A percentile compares a stretch with the other conserved stretches of the same genome.
Evolutionary conservation across 2,113 vertebrate species (phyloP).

Genomic region (Indicator indicator): DNA sequence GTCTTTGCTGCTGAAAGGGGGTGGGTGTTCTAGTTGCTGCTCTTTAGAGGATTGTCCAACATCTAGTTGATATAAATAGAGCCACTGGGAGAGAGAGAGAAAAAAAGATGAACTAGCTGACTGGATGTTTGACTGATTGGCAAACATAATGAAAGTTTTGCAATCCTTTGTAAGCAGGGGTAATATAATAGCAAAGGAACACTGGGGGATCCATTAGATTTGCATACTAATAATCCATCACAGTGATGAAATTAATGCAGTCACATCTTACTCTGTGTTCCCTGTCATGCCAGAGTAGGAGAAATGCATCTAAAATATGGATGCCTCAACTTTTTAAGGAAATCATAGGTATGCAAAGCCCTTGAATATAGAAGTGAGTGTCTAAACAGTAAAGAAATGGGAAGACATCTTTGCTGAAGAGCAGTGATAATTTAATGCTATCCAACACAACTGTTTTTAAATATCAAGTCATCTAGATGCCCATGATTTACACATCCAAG

Average conservation of each 20-base stretch:
- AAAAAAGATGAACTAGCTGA: constrained; percentile 25
- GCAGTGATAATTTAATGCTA: background rate
- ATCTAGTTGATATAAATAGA: background rate
- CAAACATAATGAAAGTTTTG: constrained; percentile 35
- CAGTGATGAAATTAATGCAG: constrained; percentile 44
- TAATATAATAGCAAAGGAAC: constrained; percentile 30
- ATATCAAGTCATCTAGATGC: background rate
- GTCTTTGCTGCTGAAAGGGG: background rate
- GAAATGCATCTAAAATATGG: background rate
- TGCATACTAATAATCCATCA: constrained; percentile 50
- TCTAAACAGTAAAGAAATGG: background rate
- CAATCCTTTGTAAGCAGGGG: constrained; percentile 39
- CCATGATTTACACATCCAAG: background rate
- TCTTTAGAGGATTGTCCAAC: background rate
- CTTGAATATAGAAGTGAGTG: background rate
- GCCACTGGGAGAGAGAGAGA: background rate
- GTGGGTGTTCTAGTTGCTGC: background rate
- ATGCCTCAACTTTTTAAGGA: background rate
- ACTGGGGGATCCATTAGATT: constrained; percentile 46
- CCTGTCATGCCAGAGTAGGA: background rate
- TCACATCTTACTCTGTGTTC: background rate
- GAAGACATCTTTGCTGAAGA: background rate
- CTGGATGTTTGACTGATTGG: constrained; percentile 30
- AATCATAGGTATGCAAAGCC: background rate
- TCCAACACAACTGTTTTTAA: background rate